Evolutionary conservation across 2,888 invertebrate species (phyloP), one percentile per base, ranked within the genome.

Genomic region (Aspidiotus destructor): DNA sequence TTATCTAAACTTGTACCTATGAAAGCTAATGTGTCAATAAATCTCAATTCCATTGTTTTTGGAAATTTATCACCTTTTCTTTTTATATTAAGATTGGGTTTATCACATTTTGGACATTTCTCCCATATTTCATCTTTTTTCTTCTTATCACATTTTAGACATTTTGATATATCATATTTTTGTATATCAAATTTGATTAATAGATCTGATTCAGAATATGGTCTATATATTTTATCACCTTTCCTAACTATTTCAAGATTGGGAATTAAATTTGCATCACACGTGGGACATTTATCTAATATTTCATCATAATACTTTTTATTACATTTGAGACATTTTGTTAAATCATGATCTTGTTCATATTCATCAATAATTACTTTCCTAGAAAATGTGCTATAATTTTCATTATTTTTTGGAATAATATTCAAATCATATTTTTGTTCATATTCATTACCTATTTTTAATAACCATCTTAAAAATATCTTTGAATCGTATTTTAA

Each of bases 401-500:
- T 57, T 57, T 57, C 57, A 57, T 17, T 17, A 16, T 57, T 57
- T 17, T 57, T 57, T 16, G 28, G 57, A 57, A 57, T 57, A 57
- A 57, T 57, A 48, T 57, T 57, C 16, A 57, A 57, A 16, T 16
- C 57, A 57, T 57, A 57, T 57, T 57, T 57, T 15, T 57, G 48
- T 48, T 48, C 48, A 57, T 57, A 57, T 57, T 16, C 28, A 57
- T 57, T 17, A 7, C 57, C 2, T 6, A 57, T 5, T 57, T 57
- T 57, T 6, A 57, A 57, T 57, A 57, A 57, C 57, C 28, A 17
- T 3, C 16, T 15, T 57, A 57, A 5, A 57, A 57, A 16, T 57
- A 57, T 57, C 57, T 48, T 48, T 57, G 57, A 57, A 57, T 57
- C 28, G 7, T 57, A 57, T 57, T 57, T 70, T 13, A 76, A 71